These are phyloP conservation scores for Daubentonia madagascariensis DNA, from an alignment of 2,113 vertebrate genomes.

Conservation along the genomic window DNA sequence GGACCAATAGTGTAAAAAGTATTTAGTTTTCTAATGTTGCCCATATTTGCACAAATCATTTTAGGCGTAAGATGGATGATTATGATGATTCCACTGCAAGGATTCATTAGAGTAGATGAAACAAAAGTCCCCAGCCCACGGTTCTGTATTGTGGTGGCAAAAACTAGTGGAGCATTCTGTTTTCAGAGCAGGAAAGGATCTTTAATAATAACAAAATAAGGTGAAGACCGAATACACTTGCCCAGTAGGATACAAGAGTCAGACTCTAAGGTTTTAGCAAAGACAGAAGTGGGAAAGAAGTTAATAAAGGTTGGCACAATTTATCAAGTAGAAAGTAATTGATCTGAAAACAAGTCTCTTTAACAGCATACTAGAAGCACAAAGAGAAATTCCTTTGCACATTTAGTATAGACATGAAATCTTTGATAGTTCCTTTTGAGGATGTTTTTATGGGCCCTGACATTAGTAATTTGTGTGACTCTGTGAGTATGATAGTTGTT, in stretches of 20 bases:
- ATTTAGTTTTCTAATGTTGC: neutral
- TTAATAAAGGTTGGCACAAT: neutral
- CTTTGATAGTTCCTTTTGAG: neutral
- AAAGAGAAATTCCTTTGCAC: neutral
- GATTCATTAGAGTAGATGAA: neutral
- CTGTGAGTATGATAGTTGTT: neutral
- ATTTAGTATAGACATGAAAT: neutral
- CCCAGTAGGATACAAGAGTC: neutral
- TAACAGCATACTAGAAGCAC: neutral
- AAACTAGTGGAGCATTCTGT: neutral
- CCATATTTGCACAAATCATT: neutral
- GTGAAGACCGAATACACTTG: neutral
- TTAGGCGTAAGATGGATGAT: neutral
- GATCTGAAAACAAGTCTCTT: neutral
- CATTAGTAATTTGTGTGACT: neutral
- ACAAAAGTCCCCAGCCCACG: neutral
- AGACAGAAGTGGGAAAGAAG: neutral
- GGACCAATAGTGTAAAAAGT: neutral
- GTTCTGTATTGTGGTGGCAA: neutral
- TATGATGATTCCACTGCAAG: neutral
- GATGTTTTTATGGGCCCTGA: neutral
- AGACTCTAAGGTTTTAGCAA: neutral
- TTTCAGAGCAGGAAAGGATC: neutral
- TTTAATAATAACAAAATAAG: neutral
- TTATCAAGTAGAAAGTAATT: constrained; percentile 34